Conservation (phyloP, 2,797 vertebrate species). For the Adrianichthys oophorus region DNA sequence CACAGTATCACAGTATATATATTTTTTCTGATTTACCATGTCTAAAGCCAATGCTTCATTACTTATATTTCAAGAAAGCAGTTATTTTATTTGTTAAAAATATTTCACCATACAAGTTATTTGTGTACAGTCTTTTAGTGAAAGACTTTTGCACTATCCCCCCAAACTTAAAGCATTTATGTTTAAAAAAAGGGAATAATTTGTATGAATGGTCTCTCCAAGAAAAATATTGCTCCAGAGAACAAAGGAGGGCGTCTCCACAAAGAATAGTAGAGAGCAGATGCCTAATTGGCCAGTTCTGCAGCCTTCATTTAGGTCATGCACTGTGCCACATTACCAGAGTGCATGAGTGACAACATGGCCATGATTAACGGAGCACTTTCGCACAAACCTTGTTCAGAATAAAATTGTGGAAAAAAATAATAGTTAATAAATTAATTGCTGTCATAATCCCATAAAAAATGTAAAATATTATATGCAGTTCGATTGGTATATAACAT, state of each 20-base stretch:
- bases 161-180: slow-evolving; percentile 78
- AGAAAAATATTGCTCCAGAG: slow-evolving; percentile 79
- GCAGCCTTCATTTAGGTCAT: slow-evolving; percentile 81
- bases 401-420: slow-evolving; percentile 86
- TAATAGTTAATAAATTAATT: slow-evolving; percentile 99
- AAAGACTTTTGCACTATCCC: slow-evolving; percentile 84
- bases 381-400: slow-evolving; percentile 82
- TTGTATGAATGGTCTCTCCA: slow-evolving; percentile 77
- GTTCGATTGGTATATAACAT: slow-evolving; percentile 99
- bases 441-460: slow-evolving; percentile 90
- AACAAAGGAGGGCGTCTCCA: slow-evolving; percentile 77
- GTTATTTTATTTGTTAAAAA: slow-evolving; percentile 49
- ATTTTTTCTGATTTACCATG: slow-evolving; percentile 66
- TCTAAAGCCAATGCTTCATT: slow-evolving; percentile 65
- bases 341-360: slow-evolving; percentile 83
- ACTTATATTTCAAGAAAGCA: slow-evolving; percentile 68
- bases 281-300: slow-evolving; percentile 84
- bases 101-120: slow-evolving; percentile 68
- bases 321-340: slow-evolving; percentile 80
- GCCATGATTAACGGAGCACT: slow-evolving; percentile 89
- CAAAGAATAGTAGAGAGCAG: slow-evolving; percentile 74
- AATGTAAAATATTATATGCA: slow-evolving; percentile 93
- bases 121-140: slow-evolving; percentile 67
- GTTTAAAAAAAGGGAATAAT: slow-evolving; percentile 79
- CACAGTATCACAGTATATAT: slow-evolving; percentile 14